A percentile compares a stretch with the other conserved stretches of the same genome.
Evolutionary conservation across 2,797 vertebrate genomes (phyloP).

Genomic region (Anolis apletophallus): DNA sequence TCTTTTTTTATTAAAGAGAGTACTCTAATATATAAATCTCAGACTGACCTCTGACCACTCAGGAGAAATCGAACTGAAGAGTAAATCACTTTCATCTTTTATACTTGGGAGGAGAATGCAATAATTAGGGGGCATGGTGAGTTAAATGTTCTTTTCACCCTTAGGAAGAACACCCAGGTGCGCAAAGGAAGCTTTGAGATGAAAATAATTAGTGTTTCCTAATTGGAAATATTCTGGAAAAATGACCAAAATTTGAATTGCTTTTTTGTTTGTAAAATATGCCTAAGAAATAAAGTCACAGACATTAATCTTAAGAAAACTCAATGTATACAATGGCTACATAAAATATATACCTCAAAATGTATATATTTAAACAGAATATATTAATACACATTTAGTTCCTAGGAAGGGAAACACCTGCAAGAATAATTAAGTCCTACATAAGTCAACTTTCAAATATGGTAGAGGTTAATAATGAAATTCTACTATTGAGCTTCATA

Average conservation of each 20-base stretch:
- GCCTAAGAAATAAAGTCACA: conserved; percentile 43
- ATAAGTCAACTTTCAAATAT: background rate
- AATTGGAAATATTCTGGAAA: conserved; percentile 47
- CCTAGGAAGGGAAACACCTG: background rate
- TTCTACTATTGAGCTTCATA: conserved; percentile 30
- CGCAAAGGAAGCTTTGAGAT: conserved; percentile 45
- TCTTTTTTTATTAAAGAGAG: conserved; percentile 53
- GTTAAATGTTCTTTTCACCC: conserved; percentile 45
- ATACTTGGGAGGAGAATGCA: conserved; percentile 51
- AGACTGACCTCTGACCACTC: conserved; percentile 45
- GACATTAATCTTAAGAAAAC: background rate
- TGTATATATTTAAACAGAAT: background rate
- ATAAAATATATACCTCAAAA: background rate
- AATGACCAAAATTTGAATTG: conserved; percentile 43
- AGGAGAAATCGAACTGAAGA: conserved; percentile 45
- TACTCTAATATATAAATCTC: conserved; percentile 54
- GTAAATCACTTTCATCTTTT: conserved; percentile 59
- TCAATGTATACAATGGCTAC: background rate
- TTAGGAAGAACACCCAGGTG: conserved; percentile 57
- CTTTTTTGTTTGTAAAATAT: background rate
- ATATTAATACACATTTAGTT: conserved; percentile 17
- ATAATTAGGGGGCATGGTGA: conserved; percentile 58
- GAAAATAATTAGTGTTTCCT: conserved; percentile 45
- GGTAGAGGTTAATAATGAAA: conserved; percentile 17
- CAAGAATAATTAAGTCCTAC: conserved; percentile 10